Evolutionary conservation across 2,113 vertebrate genomes (phyloP).

Genomic region (Ptilonorhynchus violaceus): DNA sequence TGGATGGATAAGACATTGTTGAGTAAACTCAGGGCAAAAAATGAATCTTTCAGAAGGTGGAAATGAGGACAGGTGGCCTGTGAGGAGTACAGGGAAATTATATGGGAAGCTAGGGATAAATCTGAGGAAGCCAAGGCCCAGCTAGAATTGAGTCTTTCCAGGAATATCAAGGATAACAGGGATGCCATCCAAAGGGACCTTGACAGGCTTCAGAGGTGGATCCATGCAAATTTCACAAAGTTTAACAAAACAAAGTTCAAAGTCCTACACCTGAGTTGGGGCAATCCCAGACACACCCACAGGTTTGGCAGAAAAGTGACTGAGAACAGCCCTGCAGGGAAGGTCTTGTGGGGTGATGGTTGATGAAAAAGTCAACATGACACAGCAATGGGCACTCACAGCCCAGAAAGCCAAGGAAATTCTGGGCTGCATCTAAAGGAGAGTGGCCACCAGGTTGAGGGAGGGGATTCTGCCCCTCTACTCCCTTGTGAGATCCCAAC

Average conservation of each 20-base stretch:
- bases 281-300: neutral
- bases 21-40: neutral
- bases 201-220: neutral
- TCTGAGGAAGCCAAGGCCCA: neutral
- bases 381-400: neutral
- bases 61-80: neutral
- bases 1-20: neutral
- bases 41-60: neutral
- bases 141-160: neutral
- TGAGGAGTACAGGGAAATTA: neutral
- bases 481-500: neutral
- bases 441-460: rapidly evolving
- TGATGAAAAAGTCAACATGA: neutral
- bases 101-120: neutral
- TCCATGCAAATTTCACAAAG: neutral
- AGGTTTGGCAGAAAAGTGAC: rapidly evolving
- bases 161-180: neutral
- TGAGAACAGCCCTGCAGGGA: neutral
- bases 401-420: neutral
- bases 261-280: neutral
- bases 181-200: neutral
- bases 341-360: too few relatives aligned
- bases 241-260: neutral
- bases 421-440: neutral
- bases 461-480: neutral